phyloP scores from a whole-genome alignment of 2,113 vertebrate species.

The Seriola dumerili region DNA sequence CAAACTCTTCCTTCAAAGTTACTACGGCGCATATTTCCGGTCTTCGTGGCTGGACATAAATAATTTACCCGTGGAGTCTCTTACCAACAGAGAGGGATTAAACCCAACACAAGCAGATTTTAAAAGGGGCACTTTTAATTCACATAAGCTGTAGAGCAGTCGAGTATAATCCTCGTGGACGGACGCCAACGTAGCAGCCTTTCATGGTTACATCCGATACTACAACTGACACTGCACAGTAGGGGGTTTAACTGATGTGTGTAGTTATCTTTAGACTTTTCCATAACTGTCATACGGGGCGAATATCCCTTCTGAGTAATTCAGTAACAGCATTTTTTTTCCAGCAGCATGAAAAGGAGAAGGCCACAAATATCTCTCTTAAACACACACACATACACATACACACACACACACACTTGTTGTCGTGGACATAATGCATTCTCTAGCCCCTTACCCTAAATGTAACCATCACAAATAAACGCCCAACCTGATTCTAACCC shows the following conservation, averaged over 20 bases:
- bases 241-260: neutral
- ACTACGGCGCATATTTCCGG: neutral
- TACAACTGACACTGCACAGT: neutral
- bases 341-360: neutral
- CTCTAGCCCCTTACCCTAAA: too few relatives aligned
- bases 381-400: neutral
- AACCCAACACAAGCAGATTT: conserved; percentile 56
- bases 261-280: conserved; percentile 34
- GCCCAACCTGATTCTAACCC: too few relatives aligned
- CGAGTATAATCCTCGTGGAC: conserved; percentile 53
- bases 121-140: conserved; percentile 52
- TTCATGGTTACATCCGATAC: conserved; percentile 25
- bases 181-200: conserved; percentile 38
- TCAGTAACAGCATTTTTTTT: neutral
- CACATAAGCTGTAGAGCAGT: conserved; percentile 43
- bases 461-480: too few relatives aligned
- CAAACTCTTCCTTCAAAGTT: neutral
- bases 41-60: neutral
- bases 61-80: conserved; percentile 26
- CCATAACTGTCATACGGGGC: neutral
- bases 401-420: neutral
- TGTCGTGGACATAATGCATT: too few relatives aligned
- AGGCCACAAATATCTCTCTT: neutral
- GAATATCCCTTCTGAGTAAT: neutral
- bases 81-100: conserved; percentile 48